phyloP scores from a whole-genome alignment of 92 coral and sea anemone species.

The Porites evermanni region DNA sequence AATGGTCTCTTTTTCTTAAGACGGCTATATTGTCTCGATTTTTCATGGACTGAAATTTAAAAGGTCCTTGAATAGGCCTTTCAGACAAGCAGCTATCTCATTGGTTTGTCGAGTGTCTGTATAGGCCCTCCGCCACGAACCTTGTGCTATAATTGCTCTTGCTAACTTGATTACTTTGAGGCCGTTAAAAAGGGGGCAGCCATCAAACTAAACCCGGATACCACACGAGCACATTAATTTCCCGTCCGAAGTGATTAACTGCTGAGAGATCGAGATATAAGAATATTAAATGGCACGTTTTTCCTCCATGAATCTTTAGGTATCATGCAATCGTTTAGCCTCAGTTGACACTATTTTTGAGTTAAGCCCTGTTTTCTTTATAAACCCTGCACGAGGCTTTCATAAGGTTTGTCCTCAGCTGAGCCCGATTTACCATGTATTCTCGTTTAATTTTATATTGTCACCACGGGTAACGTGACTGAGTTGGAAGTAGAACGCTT shows the following conservation, averaged over 20 bases:
- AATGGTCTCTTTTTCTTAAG: constrained; percentile 3
- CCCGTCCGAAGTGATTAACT: constrained; percentile 11
- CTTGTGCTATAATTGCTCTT: constrained; percentile 22
- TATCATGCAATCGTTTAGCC: constrained; percentile 2
- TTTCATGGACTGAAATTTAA: constrained; percentile 19
- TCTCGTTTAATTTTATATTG: neutral
- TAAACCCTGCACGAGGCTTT: neutral
- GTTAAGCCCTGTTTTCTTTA: too few species aligned
- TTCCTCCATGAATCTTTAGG: neutral
- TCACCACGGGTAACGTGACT: neutral
- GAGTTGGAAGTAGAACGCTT: neutral
- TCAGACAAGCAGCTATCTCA: neutral
- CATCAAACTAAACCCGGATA: neutral
- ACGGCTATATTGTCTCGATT: constrained; percentile 4
- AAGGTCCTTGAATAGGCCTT: neutral
- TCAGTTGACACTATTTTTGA: too few species aligned
- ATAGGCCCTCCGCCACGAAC: neutral
- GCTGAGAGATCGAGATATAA: constrained; percentile 30
- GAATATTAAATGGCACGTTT: constrained; percentile 13
- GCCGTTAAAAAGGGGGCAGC: constrained; percentile 9
- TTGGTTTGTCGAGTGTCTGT: neutral
- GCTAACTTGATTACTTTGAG: neutral
- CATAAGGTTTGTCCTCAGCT: neutral
- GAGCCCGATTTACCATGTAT: too few species aligned
- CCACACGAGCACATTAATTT: neutral